Evolutionary conservation across 2,888 invertebrate genomes (phyloP), one percentile per base, ranked within the genome.

Genomic region (Chirona hameri): DNA sequence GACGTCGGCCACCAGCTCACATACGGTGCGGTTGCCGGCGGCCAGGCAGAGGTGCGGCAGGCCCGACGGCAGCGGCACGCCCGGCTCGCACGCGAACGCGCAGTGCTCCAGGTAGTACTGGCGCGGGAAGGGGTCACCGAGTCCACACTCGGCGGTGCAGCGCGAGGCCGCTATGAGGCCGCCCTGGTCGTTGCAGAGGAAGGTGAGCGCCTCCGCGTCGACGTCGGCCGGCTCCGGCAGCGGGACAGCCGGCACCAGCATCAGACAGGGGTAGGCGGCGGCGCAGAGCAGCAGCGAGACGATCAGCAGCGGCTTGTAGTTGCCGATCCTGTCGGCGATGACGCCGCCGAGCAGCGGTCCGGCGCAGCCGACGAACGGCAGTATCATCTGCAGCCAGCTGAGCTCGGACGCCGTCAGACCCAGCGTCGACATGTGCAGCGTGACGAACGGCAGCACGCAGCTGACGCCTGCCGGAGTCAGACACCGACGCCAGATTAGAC

Each of bases 371-470:
- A 95, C 90, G 86, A 94, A 91, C 10, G 96, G 94, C 46, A 95
- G 92, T 82, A 94, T 90, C 79, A 93, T 92, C 83, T 94, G 95
- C 86, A 96, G 92, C 83, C 93, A 90, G 31, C 94, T 91, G 57
- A 93, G 92, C 88, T 96, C 94, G 82, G 92, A 91, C 84, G 91
- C 89, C 82, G 92, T 92, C 85, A 97, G 88, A 0, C 95, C 96
- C 84, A 93, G 90, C 84, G 91, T 89, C 84, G 91, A 89, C 93
- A 94, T 93, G 88, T 94, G 95, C 83, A 93, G 90, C 29, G 94
- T 92, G 84, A 96, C 92, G 88, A 94, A 93, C 14, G 96, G 93
- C 86, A 94, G 92, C 85, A 96, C 90, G 86, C 94, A 93, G 85
- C 95, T 94, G 86, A 96, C 89, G 85, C 93, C 96, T 96, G 88